phyloP scores from a whole-genome alignment of 2,797 vertebrate genomes.

The Acropternis orthonyx region DNA sequence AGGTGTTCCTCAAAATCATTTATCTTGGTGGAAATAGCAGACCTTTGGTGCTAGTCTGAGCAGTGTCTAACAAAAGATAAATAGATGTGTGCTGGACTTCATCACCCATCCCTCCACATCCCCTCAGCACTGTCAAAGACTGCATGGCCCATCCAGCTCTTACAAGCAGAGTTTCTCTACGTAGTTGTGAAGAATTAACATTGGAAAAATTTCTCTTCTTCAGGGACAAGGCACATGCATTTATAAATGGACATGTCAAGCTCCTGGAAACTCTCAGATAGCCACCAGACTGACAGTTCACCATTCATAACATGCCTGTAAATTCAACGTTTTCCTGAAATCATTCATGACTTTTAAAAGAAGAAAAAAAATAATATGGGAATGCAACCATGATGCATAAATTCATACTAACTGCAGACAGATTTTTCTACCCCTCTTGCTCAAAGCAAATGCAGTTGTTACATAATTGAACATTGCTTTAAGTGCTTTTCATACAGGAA shows the following conservation, averaged over 20 bases:
- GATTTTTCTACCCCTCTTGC: neutral
- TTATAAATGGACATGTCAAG: neutral
- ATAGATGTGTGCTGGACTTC: neutral
- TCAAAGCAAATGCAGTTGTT: neutral
- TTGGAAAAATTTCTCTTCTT: neutral
- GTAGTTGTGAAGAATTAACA: neutral
- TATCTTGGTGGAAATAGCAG: neutral
- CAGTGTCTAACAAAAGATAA: conserved; percentile 3
- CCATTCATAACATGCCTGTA: neutral
- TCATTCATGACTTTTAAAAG: neutral
- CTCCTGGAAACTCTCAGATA: neutral
- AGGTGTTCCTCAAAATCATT: neutral
- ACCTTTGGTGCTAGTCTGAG: conserved; percentile 21
- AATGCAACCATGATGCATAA: neutral
- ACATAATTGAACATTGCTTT: conserved; percentile 3
- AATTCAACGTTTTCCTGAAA: neutral
- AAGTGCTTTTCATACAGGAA: conserved; percentile 25
- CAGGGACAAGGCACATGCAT: neutral
- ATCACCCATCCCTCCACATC: neutral
- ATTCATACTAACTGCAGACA: conserved; percentile 23
- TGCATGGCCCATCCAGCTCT: neutral
- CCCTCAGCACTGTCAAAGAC: neutral
- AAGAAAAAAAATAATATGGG: neutral
- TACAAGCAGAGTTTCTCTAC: neutral
- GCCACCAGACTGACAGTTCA: neutral